A percentile compares a stretch with the other conserved stretches of the same genome.
Evolutionary conservation across 2,113 vertebrate species (phyloP).

Genomic region (Pteruthius melanotis): DNA sequence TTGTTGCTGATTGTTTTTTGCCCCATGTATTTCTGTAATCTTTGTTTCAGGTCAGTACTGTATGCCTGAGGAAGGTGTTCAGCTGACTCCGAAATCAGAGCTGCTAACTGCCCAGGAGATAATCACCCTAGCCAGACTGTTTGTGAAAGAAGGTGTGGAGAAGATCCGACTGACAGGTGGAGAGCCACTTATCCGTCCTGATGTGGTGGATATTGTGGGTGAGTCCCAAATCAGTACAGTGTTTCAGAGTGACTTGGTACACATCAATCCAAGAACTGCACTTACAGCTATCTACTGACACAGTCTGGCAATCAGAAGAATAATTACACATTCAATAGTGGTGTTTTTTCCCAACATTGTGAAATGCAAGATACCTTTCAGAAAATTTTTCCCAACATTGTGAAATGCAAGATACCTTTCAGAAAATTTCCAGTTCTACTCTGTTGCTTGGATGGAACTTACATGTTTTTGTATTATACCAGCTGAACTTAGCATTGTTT

Average conservation of each 20-base stretch:
- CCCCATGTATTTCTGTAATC: not conserved
- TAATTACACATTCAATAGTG: not conserved
- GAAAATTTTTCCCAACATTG: not conserved
- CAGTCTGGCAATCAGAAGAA: not conserved
- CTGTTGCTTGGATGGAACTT: not conserved
- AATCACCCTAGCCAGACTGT: conserved; percentile 85
- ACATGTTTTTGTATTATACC: not conserved
- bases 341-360: not conserved
- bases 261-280: not conserved
- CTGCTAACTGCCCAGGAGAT: conserved; percentile 87
- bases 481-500: not conserved
- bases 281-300: not conserved
- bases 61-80: conserved; percentile 95
- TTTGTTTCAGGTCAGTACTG: conserved; percentile 89
- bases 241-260: not conserved
- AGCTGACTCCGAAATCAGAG: conserved; percentile 85
- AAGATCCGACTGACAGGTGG: conserved; percentile 97
- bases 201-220: conserved; percentile 91
- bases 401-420: not conserved
- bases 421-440: not conserved
- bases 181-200: conserved; percentile 91
- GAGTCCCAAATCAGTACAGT: conserved; percentile 30
- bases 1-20: not conserved
- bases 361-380: not conserved
- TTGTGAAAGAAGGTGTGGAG: conserved; percentile 90